Evolutionary conservation across 2,113 vertebrate species (phyloP), one percentile per base, ranked within the genome.

Genomic region (Microtus oregoni): DNA sequence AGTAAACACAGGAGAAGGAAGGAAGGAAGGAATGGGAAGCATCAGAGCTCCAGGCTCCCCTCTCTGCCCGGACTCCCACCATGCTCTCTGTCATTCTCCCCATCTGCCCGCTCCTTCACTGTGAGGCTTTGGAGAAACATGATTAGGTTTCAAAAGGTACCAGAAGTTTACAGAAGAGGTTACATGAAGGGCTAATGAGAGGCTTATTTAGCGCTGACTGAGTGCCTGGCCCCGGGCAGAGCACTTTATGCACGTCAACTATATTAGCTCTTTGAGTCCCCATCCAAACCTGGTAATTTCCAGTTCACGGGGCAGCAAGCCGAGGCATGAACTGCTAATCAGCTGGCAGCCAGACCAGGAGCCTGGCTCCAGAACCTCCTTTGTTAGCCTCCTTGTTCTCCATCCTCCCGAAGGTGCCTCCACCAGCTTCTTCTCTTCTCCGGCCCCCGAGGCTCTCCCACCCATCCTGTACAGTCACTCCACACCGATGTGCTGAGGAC

Each of bases 131-230:
- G 89, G 91, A 67, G 35, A 75, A 95, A 70, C 41, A 17, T 38
- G 28, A 85, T 50, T 72, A 68, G 72, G 85, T 73, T 63, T 75
- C 67, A 41, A 0, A 24, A 88, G 86, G 55, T 38, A 28, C 61
- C 9, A 81, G 13, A 50, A 38, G 55, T 86, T 96, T 65, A 95
- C 30, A 90, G 88, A 85, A 88, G 86, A 75, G 35, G 70, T 55
- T 67, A 77, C 72, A 32, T 83, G 14, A 70, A 77, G 32, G 4
- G 8, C 61, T 78, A 92, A 82, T 55, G 70, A 88, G 87, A 81
- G 94, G 67, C 61, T 83, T 91, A 73, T 35, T 94, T 50, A 68
- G 89, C 41, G 1, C 52, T 72, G 52, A 76, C 5, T 32, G 63
- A 35, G 65, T 28, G 50, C 47, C 19, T 24, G 65, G 75, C 87